Evolutionary conservation across 2,113 vertebrate species (phyloP), one percentile per base, ranked within the genome.

Genomic region (Cinclus cinclus): DNA sequence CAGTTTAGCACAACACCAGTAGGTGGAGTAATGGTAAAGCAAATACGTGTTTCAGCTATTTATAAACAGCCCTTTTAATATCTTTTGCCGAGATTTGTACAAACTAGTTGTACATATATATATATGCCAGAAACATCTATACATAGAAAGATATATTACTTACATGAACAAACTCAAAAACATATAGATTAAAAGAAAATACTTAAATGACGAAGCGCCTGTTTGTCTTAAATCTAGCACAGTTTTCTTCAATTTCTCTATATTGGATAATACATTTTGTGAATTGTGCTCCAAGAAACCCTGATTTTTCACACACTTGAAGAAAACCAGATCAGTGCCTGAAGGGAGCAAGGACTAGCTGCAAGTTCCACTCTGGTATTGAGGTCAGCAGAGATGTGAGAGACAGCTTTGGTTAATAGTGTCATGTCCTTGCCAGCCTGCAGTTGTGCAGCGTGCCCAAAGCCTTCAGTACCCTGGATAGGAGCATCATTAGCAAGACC

Each of bases 1-100:
- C 84, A 97, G 59, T 97, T 92, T 96, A 96, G 63, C n/a, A 88
- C 70, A 92, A 83, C 22, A 90, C 98, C 98, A 98, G 98, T 97
- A 98, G 98, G 97, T 98, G 98, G 98, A 97, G 98, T 96, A 94
- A 97, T 97, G 96, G 97, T 97, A 98, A 98, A 98, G 96, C 96
- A 98, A 97, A 98, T 98, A 69, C 6, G 91, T 63, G 64, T 28
- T 83, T 37, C 56, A 39, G 52, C 6, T 94, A 50, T 92, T 85
- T 95, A 63, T 90, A 58, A 92, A 63, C 70, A 81, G 77, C 83
- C 87, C 83, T 96, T 96, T 95, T 89, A 89, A 94, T 79, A 95
- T 64, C 31, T 94, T 87, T 84, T 68, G 28, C n/a, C 11, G 20
- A 96, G 88, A 91, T 97, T 93, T 96, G 33, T 77, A 94, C 96